Evolutionary conservation across 2,797 vertebrate genomes (phyloP).

Genomic region (Oreortyx pictus): DNA sequence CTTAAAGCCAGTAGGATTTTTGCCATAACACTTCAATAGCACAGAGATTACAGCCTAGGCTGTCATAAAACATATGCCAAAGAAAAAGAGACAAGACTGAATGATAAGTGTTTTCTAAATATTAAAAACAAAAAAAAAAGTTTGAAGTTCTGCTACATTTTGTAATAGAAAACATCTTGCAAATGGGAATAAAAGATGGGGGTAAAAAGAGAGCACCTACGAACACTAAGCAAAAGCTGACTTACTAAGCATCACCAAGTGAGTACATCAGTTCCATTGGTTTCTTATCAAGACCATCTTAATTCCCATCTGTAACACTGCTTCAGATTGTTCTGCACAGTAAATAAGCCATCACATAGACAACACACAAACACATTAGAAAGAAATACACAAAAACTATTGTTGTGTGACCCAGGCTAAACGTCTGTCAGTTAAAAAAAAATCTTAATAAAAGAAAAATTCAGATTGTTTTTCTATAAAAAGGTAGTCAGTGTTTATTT

Average conservation of each 20-base stretch:
- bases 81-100: neutral
- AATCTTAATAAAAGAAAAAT: neutral
- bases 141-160: neutral
- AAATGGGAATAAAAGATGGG: neutral
- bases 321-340: neutral
- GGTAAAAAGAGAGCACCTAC: neutral
- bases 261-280: neutral
- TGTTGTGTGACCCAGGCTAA: neutral
- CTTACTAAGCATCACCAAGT: neutral
- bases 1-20: neutral
- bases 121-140: neutral
- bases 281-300: neutral
- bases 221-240: neutral
- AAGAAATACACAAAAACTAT: neutral
- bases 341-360: neutral
- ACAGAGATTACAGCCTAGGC: neutral
- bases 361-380: neutral
- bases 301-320: neutral
- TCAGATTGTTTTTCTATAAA: fast-evolving
- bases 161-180: neutral
- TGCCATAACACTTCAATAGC: neutral
- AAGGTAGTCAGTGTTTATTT: neutral
- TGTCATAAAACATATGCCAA: neutral
- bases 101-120: neutral
- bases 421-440: neutral